Percentiles rank a stretch among this genome's conserved stretches.
Evolutionary conservation across 2,888 invertebrate genomes (phyloP).

Genomic region (Synanthedon vespiformis): DNA sequence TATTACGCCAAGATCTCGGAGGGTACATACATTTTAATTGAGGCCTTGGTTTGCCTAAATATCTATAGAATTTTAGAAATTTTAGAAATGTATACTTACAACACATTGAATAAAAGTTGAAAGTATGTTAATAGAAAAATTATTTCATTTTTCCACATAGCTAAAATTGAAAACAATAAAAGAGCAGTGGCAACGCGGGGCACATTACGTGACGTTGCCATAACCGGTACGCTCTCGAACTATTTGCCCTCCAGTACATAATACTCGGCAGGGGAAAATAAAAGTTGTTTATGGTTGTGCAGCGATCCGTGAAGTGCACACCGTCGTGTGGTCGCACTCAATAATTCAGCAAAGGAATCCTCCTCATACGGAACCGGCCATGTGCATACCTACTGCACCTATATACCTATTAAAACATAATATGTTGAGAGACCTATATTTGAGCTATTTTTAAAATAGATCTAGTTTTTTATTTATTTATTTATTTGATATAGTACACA

Average conservation of each 20-base stretch:
- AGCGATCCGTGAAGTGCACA: conserved; percentile 1
- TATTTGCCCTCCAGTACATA: not conserved
- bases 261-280: conserved; percentile 1
- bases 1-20: no score
- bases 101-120: no score
- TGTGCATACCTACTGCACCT: not conserved
- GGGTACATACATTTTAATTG: no score
- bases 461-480: no score
- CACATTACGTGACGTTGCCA: not conserved
- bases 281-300: conserved; percentile 7
- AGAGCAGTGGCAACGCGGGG: not conserved
- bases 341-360: not conserved
- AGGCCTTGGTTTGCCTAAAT: no score
- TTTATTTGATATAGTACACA: no score
- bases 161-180: not conserved
- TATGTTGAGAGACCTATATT: no score
- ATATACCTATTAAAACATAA: no score
- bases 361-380: not conserved
- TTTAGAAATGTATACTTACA: no score
- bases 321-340: not conserved
- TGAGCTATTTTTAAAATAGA: no score
- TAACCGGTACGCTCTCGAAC: not conserved
- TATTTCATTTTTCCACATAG: not conserved
- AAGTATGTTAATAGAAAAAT: no score
- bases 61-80: no score